These are phyloP conservation scores for Drosophila quadrilineata DNA, from an alignment of 1,140 invertebrate species.

Conservation along the genomic window DNA sequence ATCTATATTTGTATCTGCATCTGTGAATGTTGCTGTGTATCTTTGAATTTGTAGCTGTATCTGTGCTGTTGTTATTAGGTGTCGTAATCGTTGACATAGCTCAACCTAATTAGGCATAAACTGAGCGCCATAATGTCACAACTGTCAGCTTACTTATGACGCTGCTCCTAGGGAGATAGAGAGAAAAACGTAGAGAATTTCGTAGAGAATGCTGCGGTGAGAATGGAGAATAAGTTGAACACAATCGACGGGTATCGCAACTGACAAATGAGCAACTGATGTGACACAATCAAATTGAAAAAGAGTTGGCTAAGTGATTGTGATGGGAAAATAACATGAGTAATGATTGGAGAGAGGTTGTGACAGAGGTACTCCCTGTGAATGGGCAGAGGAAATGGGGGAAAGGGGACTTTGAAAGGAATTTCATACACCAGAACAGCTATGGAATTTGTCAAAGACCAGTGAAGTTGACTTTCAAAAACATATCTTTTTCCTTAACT, in stretches of 20 bases:
- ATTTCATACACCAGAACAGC: no score
- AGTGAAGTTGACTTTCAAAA: no score
- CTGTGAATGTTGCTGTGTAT: slow-evolving; percentile 6
- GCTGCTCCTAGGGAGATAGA: not conserved
- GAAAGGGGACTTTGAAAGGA: no score
- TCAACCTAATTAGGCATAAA: slow-evolving; percentile 73
- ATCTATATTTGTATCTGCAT: slow-evolving; percentile 33
- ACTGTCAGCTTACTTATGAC: slow-evolving; percentile 60
- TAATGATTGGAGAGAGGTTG: no score
- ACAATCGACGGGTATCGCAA: not conserved
- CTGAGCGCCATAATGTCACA: slow-evolving; percentile 72
- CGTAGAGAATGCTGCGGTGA: not conserved
- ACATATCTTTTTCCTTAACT: no score
- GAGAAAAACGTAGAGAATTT: not conserved
- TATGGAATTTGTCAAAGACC: no score
- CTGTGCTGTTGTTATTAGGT: slow-evolving; percentile 53
- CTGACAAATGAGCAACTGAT: slow-evolving; percentile 38
- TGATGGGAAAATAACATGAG: not conserved
- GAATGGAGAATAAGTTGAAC: not conserved
- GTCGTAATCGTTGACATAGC: slow-evolving; percentile 74
- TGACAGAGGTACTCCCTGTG: no score
- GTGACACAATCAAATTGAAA: slow-evolving; percentile 21
- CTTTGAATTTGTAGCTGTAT: slow-evolving; percentile 36
- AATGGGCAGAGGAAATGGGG: no score
- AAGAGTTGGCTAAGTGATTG: slow-evolving; percentile 41